Evolutionary conservation across 2,113 vertebrate genomes (phyloP).

Genomic region (Mormyrus lacerda): DNA sequence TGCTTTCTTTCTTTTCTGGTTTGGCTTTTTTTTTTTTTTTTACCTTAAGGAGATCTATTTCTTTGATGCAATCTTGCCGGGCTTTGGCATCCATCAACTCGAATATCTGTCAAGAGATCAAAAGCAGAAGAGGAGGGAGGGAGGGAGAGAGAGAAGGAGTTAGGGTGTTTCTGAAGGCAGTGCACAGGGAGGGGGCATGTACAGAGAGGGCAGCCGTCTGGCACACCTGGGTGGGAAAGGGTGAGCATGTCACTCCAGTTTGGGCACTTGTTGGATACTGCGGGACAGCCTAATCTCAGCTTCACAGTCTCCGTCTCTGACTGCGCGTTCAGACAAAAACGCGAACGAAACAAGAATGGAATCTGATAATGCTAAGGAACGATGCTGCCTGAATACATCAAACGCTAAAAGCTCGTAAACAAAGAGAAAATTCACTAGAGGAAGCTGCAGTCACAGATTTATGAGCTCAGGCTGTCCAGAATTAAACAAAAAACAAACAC

Average conservation of each 20-base stretch:
- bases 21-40: conserved; percentile 40
- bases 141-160: not conserved
- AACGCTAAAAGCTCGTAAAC: not conserved
- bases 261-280: not conserved
- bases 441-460: not conserved
- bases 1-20: conserved; percentile 55
- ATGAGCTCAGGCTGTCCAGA: not conserved
- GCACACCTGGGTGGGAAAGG: conserved; percentile 4
- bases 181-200: not conserved
- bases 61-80: conserved; percentile 99
- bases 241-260: not conserved
- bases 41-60: conserved; percentile 99
- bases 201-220: not conserved
- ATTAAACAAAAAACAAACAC: not conserved
- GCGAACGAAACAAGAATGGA: not conserved
- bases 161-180: conserved; percentile 14
- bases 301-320: not conserved
- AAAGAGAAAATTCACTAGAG: not conserved
- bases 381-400: not conserved
- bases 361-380: not conserved
- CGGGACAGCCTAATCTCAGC: not conserved
- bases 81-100: conserved; percentile 99
- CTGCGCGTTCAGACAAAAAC: not conserved
- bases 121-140: conserved; percentile 37
- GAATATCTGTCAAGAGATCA: conserved; percentile 88